Conservation (phyloP, 2,113 vertebrate species). For the Podarcis raffonei region DNA sequence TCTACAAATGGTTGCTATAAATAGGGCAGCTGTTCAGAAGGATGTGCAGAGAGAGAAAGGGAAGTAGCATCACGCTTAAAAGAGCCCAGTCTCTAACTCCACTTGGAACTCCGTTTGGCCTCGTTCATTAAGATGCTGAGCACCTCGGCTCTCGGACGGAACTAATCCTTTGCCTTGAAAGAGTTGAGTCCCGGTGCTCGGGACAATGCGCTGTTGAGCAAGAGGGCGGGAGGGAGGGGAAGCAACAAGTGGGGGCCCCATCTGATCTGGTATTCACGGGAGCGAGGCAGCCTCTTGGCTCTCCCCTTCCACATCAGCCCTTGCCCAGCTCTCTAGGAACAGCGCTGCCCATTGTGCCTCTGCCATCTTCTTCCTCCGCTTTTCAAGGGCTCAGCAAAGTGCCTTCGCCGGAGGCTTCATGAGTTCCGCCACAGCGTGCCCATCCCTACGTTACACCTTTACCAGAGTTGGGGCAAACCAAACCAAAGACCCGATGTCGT, state of each 20-base stretch:
- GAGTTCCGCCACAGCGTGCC: neutral
- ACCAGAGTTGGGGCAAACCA: too few species aligned
- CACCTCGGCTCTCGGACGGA: neutral
- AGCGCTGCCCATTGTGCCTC: neutral
- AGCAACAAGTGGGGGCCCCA: fast-evolving
- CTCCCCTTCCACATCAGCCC: fast-evolving
- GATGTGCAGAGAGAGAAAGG: neutral
- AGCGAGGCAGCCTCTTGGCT: neutral
- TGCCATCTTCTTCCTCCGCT: neutral
- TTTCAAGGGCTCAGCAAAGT: neutral
- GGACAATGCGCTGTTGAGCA: neutral
- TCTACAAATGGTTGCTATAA: neutral
- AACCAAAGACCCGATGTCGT: too few species aligned
- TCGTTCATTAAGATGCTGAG: neutral
- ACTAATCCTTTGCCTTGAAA: neutral
- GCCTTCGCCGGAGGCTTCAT: neutral
- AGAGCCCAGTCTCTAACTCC: neutral
- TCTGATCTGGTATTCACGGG: neutral
- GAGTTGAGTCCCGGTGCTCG: fast-evolving
- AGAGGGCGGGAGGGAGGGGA: neutral
- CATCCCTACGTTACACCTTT: too few species aligned
- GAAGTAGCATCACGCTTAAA: slow-evolving; percentile 23
- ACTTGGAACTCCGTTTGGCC: slow-evolving; percentile 29
- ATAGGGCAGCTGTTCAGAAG: neutral
- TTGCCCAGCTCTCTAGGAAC: neutral